Base-by-base conservation (phyloP, 2,888 invertebrate genomes). In the Tigriopus californicus region DNA sequence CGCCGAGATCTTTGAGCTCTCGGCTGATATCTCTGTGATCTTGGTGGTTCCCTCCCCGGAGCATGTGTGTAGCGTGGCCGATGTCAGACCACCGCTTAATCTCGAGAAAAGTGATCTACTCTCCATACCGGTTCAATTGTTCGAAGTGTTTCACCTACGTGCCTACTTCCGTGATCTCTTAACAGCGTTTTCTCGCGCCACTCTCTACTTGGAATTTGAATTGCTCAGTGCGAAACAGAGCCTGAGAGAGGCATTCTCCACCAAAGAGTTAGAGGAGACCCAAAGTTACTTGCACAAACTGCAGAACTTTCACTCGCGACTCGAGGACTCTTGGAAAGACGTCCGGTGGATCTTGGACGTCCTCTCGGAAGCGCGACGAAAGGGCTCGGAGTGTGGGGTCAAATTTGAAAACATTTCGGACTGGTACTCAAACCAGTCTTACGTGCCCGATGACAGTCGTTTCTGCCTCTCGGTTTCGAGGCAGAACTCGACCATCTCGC, bases 271-370 rank as follows among this genome's bases (percentile, higher is more conserved):
- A 25, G 82, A 82, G 62, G 78, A 80, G 2, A 89, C 94, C 60
- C 90, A 87, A 71, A 86, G 88, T 66, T 80, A 88, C 61, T 74
- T 95, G 46, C 75, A 79, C 0, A 83, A 84, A 67, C 72, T 97
- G 33, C 83, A 86, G 68, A 85, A 87, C 58, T 77, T 92, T 47
- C 92, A 94, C 68, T 75, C 80, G 41, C 85, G 82, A 67, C 75
- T 95, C 51, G 95, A 95, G 67, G 73, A 79, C 0, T 81, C 89
- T 2, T 97, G 97, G 97, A 89, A 90, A 68, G 82, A 84, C 20
- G 83, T 89, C 48, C 80, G 98, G 18, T 98, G 97, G 97, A 78
- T 97, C 20, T 87, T 92, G 80, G 92, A 95, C 68, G 83, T 94
- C 6, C 89, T 97, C 59, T 82, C 87, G 0, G 89, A 89, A 69